Evolutionary conservation across 2,113 vertebrate species (phyloP), one percentile per base, ranked within the genome.

Genomic region (Emydocephalus ijimae): DNA sequence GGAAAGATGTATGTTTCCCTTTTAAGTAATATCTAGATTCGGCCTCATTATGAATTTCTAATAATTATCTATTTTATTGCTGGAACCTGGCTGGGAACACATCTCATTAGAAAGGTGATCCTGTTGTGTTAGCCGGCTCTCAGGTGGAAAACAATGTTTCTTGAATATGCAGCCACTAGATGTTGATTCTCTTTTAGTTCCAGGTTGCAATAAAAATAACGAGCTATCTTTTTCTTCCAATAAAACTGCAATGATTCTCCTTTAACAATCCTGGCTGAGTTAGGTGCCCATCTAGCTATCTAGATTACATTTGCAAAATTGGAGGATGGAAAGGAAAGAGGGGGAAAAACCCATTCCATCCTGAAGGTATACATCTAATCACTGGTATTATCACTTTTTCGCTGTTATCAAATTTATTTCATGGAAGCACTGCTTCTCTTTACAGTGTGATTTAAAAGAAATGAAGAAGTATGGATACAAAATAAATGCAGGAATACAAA

Each of bases 81-180:
- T 56, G 87, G 87, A 92, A 59, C 87, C 92, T 26, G 21, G 54
- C 92, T 89, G 88, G 48, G 92, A 92, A 85, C 10, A 26, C 18
- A 48, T 59, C 88, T 92, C 88, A 89, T 92, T 92, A 92, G 39
- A 89, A 50, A 54, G 9, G 64, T 85, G 39, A 57, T 85, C 92
- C 92, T 85, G 92, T 92, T 59, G 92, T 89, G 87, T 81, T 34
- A 26, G 64, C 29, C n/a, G 39, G 39, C 39, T 57, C 23, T 92
- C 87, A 34, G 18, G 23, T 92, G 88, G 26, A 85, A 89, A 89
- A 69, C 14, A 29, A 26, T 1, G 12, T 45, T 92, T 24, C 87
- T 26, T 45, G 87, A 92, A 55, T 50, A 74, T 43, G 52, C 6
- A 89, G 61, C 48, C 64, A 24, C 18, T 26, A 24, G 56, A 56